These are phyloP conservation scores for Heterodera filipjevi DNA, from an alignment of 2,888 invertebrate genomes.

Conservation along the genomic window DNA sequence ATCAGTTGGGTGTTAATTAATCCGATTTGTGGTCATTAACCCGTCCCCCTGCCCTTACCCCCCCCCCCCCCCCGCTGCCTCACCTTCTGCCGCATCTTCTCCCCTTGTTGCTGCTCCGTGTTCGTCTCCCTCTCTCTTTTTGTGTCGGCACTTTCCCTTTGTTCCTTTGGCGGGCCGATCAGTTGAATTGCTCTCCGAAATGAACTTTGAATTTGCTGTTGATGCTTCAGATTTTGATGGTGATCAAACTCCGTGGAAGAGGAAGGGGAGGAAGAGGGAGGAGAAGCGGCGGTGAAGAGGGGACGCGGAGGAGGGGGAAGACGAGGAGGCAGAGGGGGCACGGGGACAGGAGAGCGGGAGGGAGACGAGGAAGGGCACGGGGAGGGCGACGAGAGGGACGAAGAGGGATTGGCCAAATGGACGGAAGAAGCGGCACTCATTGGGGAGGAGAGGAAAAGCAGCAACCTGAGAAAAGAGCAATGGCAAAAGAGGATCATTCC, in stretches of 20 bases:
- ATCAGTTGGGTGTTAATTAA: background rate
- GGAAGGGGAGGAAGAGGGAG: background rate
- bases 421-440: background rate
- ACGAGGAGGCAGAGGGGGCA: background rate
- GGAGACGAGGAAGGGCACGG: background rate
- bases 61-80: no score
- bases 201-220: background rate
- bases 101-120: background rate
- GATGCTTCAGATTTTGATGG: background rate
- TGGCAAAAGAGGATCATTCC: background rate
- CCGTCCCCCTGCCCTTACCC: no score
- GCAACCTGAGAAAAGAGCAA: background rate
- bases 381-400: slow-evolving; percentile 1
- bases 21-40: no score
- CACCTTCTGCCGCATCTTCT: background rate
- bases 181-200: slow-evolving; percentile 6
- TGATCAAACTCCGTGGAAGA: background rate
- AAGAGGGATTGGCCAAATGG: background rate
- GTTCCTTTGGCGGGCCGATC: background rate
- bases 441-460: background rate
- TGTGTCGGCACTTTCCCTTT: background rate
- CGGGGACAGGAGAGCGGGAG: background rate
- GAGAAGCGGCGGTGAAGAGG: background rate
- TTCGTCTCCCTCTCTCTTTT: background rate
- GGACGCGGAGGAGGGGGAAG: background rate